Evolutionary conservation across 2,113 vertebrate genomes (phyloP).

Genomic region (Colossoma macropomum): DNA sequence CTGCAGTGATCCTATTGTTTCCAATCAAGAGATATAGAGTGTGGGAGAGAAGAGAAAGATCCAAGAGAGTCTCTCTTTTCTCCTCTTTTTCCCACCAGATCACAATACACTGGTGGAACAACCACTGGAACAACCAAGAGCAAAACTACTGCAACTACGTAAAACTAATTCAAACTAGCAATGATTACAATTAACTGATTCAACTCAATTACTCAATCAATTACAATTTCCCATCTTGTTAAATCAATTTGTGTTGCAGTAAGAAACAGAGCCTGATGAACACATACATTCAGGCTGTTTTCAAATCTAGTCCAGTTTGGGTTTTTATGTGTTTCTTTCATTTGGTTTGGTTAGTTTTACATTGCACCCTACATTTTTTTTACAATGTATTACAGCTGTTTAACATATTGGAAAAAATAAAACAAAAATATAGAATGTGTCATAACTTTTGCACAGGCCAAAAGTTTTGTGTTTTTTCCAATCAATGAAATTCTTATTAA

Average conservation of each 20-base stretch:
- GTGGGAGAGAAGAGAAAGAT: constrained; percentile 41
- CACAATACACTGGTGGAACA: constrained; percentile 5
- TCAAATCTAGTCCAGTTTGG: too few species aligned
- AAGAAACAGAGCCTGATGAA: too few species aligned
- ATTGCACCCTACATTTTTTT: too few species aligned
- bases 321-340: too few species aligned
- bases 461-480: too few species aligned
- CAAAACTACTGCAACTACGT: background rate
- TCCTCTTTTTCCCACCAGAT: background rate
- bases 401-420: too few species aligned
- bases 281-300: too few species aligned
- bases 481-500: too few species aligned
- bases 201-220: background rate
- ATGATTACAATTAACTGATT: background rate
- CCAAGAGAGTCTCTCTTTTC: background rate
- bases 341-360: too few species aligned
- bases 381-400: too few species aligned
- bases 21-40: constrained; percentile 31
- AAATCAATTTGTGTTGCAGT: background rate
- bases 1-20: constrained; percentile 45
- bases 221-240: background rate
- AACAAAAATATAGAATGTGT: too few species aligned
- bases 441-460: too few species aligned
- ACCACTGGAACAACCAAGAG: background rate
- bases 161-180: background rate